A percentile compares a stretch with the other conserved stretches of the same genome.
Conservation (phyloP, 2,113 vertebrate genomes). For the Sinocyclocheilus maitianheensis region DNA sequence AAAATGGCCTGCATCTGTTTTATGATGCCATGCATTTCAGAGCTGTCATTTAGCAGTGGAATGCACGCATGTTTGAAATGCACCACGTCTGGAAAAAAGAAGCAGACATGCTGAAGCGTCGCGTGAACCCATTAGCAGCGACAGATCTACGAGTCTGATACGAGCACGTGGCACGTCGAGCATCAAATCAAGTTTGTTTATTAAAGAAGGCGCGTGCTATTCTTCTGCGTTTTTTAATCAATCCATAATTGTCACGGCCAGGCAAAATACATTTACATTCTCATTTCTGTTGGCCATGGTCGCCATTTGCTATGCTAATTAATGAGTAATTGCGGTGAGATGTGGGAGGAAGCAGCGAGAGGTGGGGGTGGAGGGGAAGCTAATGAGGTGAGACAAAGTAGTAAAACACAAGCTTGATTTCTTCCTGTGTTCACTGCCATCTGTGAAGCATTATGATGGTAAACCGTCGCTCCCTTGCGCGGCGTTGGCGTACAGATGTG, state of each 20-base stretch:
- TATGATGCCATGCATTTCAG: no score
- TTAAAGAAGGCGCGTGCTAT: slow-evolving; percentile 23
- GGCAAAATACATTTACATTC: slow-evolving; percentile 52
- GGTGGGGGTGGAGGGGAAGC: slow-evolving; percentile 2
- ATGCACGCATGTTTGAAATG: no score
- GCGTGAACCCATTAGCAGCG: slow-evolving; percentile 41
- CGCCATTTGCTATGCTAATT: slow-evolving; percentile 56
- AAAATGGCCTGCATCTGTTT: no score
- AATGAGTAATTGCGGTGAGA: slow-evolving; percentile 60
- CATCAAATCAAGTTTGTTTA: slow-evolving; percentile 50
- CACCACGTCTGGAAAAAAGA: background rate
- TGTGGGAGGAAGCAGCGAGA: slow-evolving; percentile 54
- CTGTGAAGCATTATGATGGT: slow-evolving; percentile 57
- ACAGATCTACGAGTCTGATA: slow-evolving; percentile 49
- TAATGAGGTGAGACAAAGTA: slow-evolving; percentile 56
- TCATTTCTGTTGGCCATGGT: slow-evolving; percentile 53
- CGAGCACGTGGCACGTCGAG: background rate
- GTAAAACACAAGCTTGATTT: slow-evolving; percentile 46
- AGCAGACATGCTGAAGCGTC: slow-evolving; percentile 9
- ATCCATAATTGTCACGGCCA: slow-evolving; percentile 30
- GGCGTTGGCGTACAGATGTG: slow-evolving; percentile 46
- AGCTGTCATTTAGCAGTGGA: no score
- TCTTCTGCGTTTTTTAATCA: background rate
- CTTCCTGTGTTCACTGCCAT: slow-evolving; percentile 52
- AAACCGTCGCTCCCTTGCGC: slow-evolving; percentile 41